Conservation (phyloP, 2,113 vertebrate species). For the Salvelinus alpinus region DNA sequence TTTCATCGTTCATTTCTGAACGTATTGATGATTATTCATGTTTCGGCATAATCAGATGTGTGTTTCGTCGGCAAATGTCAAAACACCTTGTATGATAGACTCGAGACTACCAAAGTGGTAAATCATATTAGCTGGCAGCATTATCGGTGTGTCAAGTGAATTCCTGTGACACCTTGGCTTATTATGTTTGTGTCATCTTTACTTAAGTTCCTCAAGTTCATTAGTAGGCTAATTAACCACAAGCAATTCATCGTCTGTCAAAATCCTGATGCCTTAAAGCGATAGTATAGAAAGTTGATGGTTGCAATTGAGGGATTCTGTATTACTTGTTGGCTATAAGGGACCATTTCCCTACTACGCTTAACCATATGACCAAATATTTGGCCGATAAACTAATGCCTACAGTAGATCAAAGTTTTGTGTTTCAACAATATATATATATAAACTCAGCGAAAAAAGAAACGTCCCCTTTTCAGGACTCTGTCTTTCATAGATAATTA, state of each 20-base stretch:
- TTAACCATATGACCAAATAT: no score
- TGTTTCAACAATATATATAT: no score
- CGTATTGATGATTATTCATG: no score
- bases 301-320: no score
- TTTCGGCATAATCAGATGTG: not conserved
- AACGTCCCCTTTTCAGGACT: no score
- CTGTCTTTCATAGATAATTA: no score
- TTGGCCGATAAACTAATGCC: no score
- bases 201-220: constrained; percentile 52
- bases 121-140: constrained; percentile 46
- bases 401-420: no score
- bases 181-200: constrained; percentile 60
- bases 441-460: no score
- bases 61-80: not conserved
- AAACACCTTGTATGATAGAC: constrained; percentile 36
- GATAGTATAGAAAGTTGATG: no score
- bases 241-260: not conserved
- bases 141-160: constrained; percentile 30
- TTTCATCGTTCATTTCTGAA: not conserved
- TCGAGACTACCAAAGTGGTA: constrained; percentile 43
- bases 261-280: not conserved
- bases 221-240: constrained; percentile 44
- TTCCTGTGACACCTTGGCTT: constrained; percentile 37
- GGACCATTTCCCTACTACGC: no score
- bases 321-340: no score